These are phyloP conservation scores for Nothobranchius furzeri DNA, from an alignment of 2,113 vertebrate genomes.

Conservation along the genomic window DNA sequence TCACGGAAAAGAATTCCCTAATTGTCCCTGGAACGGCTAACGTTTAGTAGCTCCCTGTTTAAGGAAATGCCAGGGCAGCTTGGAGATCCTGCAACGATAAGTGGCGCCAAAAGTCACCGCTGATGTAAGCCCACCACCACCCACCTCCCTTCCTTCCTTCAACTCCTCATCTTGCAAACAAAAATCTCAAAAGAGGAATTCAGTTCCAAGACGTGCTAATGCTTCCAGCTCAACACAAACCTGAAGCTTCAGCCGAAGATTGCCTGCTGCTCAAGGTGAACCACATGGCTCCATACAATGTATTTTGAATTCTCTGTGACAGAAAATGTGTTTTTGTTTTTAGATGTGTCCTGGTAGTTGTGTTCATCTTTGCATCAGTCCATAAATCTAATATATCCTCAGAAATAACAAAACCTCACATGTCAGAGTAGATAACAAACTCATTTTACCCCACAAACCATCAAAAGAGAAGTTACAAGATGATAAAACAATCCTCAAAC, in stretches of 20 bases:
- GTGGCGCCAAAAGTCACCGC: constrained; percentile 61
- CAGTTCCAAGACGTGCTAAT: constrained; percentile 36
- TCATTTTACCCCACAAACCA: neutral
- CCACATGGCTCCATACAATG: neutral
- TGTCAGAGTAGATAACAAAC: neutral
- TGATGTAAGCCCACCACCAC: constrained; percentile 58
- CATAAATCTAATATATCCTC: neutral
- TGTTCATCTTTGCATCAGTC: neutral
- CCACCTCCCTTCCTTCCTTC: neutral
- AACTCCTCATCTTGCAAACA: constrained; percentile 6
- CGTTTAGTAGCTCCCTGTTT: constrained; percentile 29
- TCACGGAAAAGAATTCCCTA: constrained; percentile 9
- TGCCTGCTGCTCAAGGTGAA: neutral
- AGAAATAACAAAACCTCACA: neutral
- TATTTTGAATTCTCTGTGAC: neutral
- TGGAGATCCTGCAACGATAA: constrained; percentile 71
- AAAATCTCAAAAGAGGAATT: constrained; percentile 39
- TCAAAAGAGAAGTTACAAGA: constrained; percentile 8
- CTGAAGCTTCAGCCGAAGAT: neutral
- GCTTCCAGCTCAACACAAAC: constrained; percentile 10
- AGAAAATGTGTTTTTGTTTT: neutral
- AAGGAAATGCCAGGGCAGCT: constrained; percentile 72
- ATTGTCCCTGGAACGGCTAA: constrained; percentile 9
- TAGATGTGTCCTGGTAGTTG: neutral
- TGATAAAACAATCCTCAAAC: neutral